Evolutionary conservation across 2,113 vertebrate genomes (phyloP), one percentile per base, ranked within the genome.

Genomic region (Leptobrachium leishanense): DNA sequence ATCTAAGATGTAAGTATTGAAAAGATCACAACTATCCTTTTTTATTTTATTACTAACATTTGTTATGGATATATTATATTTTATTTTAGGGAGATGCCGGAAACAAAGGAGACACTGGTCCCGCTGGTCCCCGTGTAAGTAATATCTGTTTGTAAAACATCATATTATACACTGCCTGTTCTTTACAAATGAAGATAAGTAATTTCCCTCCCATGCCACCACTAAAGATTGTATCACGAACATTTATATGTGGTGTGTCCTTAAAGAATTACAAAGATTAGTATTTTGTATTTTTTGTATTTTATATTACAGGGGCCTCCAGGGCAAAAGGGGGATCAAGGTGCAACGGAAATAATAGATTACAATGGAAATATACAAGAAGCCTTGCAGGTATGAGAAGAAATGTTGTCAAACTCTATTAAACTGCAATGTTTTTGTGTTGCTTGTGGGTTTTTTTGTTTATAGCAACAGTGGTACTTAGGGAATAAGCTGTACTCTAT

Each of bases 301-400:
- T 50, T 53, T 55, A 5, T 74, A 0, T 82, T 1, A 44, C 85
- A 99, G 98, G 98, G 98, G 5, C 95, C 94, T 62, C 93, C 97
- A n/a, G 98, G 98, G 75, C 95, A 96, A 87, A 99, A 99, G 85
- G 97, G 98, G 44, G 97, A 99, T 66, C 95, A 93, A 88, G 98
- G 98, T 76, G 89, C 96, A 81, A 99, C 98, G 0, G 98, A 99
- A 88, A 98, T 99, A 85, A 97, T 99, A 82, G 95, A 99, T 87
- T 98, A 98, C 90, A 99, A 98, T 42, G 97, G 97, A 85, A 98
- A 98, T 87, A 98, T 99, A 83, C 96, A 98, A 9, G 96, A 99
- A 89, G 98, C 97, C 70, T 89, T 99, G 75, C 96, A 98, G 97
- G 98, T 95, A 87, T 85, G 95, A 85, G 68, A 82, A 55, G 43